Evolutionary conservation across 2,113 vertebrate genomes (phyloP).

Genomic region (Platichthys stellatus): DNA sequence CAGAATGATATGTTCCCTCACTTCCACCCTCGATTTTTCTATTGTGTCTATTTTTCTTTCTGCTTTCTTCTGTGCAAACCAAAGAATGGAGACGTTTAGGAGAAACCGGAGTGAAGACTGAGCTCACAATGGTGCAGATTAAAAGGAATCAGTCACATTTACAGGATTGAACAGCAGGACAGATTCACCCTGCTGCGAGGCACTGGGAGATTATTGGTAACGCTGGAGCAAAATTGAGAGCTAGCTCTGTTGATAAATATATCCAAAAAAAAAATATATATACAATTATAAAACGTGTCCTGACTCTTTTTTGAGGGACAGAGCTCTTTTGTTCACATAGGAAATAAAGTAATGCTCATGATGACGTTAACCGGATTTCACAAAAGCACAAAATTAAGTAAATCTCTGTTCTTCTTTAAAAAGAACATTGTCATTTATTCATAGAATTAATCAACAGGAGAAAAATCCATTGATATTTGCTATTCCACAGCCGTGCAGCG

Average conservation of each 20-base stretch:
- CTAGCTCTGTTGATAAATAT: background rate
- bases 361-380: slow-evolving; percentile 6
- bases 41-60: background rate
- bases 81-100: slow-evolving; percentile 36
- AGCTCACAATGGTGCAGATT: slow-evolving; percentile 44
- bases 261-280: background rate
- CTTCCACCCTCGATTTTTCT: background rate
- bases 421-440: slow-evolving; percentile 31
- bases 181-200: slow-evolving; percentile 45
- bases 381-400: background rate
- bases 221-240: slow-evolving; percentile 17
- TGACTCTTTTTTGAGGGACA: slow-evolving; percentile 20
- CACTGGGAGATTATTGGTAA: slow-evolving; percentile 42
- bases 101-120: slow-evolving; percentile 19
- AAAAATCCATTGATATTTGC: slow-evolving; percentile 3
- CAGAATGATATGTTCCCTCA: slow-evolving; percentile 8
- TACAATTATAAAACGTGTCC: background rate
- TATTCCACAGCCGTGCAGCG: slow-evolving; percentile 4
- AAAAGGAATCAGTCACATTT: slow-evolving; percentile 62
- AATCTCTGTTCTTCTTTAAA: background rate
- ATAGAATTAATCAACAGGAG: slow-evolving; percentile 16
- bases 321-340: slow-evolving; percentile 13
- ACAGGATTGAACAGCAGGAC: slow-evolving; percentile 55
- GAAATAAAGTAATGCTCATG: background rate
- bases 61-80: slow-evolving; percentile 27